Base-by-base conservation (phyloP, 2,888 invertebrate species). In the Gnatocerus cornutus region DNA sequence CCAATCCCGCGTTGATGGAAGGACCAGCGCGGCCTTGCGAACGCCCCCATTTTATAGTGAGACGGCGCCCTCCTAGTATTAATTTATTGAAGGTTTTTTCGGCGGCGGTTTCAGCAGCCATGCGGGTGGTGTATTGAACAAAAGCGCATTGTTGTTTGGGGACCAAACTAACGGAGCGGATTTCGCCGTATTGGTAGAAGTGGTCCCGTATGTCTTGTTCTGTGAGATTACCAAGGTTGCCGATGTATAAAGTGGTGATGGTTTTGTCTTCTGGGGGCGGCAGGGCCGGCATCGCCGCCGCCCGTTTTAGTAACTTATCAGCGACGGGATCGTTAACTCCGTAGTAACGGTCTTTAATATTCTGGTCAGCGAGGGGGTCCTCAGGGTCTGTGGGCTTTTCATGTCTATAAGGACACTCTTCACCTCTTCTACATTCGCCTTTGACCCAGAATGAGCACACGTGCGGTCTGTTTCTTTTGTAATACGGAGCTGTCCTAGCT, bases 381-480 rank as follows among this genome's bases (percentile, higher is more conserved):
- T 98, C 98, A 12, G 98, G 97, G 86, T 98, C 98, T 1, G 97
- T 96, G 0, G 98, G 98, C 82, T 96, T 96, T 82, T 98, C 98
- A 80, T 98, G 98, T 39, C 98, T 76, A 83, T 97, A 98, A 0
- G 98, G 98, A 84, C 98, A 98, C 82, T 98, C 98, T 84, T 98
- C 98, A 12, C 98, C 98, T 83, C 98, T 87, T 80, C 96, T 91
- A 83, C 98, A 98, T 84, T 98, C 97, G 1, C 97, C 98, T 87
- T 98, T 98, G n/a, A 98, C 97, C 95, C 97, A 98, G 85, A 98
- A 98, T 0, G 97, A 97, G 84, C 98, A 98, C 56, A 98, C 96
- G 85, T 98, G 98, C 0, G 98, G 97, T 76, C 96, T 88, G 81
- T 98, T 98, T 63, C 98, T 87, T 82, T 97, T 97, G 84, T 98